Conservation (phyloP, 2,797 vertebrate species). For the Petrocephalus schoutedeni region DNA sequence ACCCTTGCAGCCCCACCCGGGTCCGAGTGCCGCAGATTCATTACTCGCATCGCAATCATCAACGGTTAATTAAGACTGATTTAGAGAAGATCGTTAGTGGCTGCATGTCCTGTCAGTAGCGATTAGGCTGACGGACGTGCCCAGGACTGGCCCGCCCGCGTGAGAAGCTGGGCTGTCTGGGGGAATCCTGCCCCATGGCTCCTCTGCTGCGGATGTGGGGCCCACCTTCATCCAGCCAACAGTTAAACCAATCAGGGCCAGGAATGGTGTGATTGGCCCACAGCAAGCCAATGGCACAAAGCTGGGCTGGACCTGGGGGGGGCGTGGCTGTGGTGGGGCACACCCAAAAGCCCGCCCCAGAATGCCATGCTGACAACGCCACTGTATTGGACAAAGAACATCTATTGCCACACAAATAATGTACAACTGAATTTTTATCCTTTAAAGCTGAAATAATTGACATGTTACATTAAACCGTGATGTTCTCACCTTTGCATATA, state of each 20-base stretch:
- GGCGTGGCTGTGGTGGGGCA: neutral
- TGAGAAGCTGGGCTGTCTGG: neutral
- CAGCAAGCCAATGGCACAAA: neutral
- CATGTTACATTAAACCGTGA: neutral
- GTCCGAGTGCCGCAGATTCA: constrained; percentile 52
- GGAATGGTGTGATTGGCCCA: neutral
- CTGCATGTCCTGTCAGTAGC: constrained; percentile 73
- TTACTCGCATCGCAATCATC: constrained; percentile 67
- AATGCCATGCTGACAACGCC: neutral
- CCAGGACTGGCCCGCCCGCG: constrained; percentile 31
- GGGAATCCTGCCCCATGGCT: neutral
- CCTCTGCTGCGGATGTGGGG: neutral
- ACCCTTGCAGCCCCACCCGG: constrained; percentile 27
- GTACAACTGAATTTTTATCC: neutral
- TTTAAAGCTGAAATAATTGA: neutral
- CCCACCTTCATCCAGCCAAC: neutral
- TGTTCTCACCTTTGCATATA: neutral
- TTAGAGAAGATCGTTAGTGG: constrained; percentile 75
- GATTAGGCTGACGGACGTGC: constrained; percentile 64
- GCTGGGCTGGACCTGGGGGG: neutral
- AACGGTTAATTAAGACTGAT: constrained; percentile 74
- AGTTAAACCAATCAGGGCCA: neutral
- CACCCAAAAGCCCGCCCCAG: neutral
- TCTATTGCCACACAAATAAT: neutral
- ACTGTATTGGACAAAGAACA: neutral